Percentiles rank a stretch among this genome's conserved stretches.
Evolutionary conservation across 1,140 invertebrate species (phyloP).

Genomic region (Cydia fagiglandana): DNA sequence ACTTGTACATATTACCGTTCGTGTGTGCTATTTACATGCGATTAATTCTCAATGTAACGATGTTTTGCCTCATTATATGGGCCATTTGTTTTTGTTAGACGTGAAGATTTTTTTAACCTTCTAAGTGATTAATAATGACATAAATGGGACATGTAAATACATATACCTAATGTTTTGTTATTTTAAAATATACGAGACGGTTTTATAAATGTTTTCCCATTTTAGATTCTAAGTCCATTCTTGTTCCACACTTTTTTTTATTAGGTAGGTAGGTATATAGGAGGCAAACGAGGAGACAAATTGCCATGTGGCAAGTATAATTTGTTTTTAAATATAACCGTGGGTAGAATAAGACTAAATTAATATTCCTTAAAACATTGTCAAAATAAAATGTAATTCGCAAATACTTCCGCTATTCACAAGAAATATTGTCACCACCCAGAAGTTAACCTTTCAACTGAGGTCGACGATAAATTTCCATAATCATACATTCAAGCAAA

Average conservation of each 20-base stretch:
- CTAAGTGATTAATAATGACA: neutral
- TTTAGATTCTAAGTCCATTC: too few relatives aligned
- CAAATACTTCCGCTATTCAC: neutral
- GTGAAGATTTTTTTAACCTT: neutral
- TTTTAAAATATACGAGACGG: neutral
- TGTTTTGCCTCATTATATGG: slow-evolving; percentile 7
- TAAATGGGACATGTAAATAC: neutral
- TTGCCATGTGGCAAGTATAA: too few relatives aligned
- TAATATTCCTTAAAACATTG: neutral
- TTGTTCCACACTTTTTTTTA: too few relatives aligned
- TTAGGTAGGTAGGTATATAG: too few relatives aligned
- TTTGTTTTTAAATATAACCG: too few relatives aligned
- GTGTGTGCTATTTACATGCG: slow-evolving; percentile 2
- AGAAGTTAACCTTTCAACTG: neutral
- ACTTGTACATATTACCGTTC: neutral
- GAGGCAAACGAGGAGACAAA: too few relatives aligned
- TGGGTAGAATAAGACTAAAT: too few relatives aligned
- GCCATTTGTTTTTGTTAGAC: neutral
- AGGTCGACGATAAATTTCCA: neutral
- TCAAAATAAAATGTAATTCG: neutral
- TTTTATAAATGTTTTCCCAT: neutral
- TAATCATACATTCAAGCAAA: slow-evolving; percentile 1
- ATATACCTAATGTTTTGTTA: neutral
- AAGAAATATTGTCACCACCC: neutral
- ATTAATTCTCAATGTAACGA: slow-evolving; percentile 6